phyloP scores from a whole-genome alignment of 2,113 vertebrate species.

The Lycocorax pyrrhopterus region DNA sequence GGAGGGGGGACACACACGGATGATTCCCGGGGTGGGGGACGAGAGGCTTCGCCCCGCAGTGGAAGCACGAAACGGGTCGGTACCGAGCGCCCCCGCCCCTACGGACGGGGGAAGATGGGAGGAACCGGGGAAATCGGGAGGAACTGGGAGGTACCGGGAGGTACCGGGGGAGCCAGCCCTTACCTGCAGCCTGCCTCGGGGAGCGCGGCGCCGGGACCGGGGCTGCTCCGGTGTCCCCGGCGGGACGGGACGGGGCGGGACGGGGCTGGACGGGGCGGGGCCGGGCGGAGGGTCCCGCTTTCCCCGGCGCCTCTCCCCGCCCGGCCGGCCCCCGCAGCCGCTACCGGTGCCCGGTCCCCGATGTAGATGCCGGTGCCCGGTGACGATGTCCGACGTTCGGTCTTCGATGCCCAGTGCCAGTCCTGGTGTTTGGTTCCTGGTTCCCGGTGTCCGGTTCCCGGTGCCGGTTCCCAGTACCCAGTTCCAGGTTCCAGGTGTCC shows the following conservation, averaged over 20 bases:
- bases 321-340: neutral
- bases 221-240: neutral
- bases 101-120: neutral
- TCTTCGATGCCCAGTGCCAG: neutral
- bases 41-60: neutral
- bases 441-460: too few species aligned
- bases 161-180: neutral
- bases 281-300: neutral
- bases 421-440: too few species aligned
- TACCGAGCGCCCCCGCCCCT: neutral
- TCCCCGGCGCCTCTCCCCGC: neutral
- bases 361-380: too few species aligned
- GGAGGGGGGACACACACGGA: neutral
- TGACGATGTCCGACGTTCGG: too few species aligned
- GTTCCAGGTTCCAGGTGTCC: neutral
- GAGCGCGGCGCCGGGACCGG: neutral
- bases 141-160: neutral
- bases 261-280: neutral
- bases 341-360: neutral
- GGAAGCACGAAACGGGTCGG: neutral
- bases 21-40: neutral
- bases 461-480: neutral
- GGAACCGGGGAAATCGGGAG: neutral
- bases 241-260: neutral
- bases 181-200: conserved; percentile 10